These are phyloP conservation scores for Aphelinus atriplicis DNA, from an alignment of 1,140 invertebrate genomes.

Conservation along the genomic window DNA sequence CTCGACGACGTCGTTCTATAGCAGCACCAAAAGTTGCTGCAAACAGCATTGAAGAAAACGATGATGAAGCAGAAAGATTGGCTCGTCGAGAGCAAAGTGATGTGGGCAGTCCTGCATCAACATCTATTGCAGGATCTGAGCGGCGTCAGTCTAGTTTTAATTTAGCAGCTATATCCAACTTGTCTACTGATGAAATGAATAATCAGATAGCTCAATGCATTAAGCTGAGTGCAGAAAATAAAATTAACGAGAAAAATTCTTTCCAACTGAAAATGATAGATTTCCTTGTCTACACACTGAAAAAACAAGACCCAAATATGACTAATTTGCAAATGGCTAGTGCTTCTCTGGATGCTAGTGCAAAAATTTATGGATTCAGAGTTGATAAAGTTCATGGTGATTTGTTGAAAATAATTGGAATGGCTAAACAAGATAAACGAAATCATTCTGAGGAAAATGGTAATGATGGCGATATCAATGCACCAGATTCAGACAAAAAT, in stretches of 20 bases:
- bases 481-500: constrained; percentile 42
- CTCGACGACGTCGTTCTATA: constrained; percentile 49
- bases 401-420: constrained; percentile 79
- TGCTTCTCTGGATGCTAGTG: constrained; percentile 82
- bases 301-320: constrained; percentile 73
- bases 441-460: constrained; percentile 59
- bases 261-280: constrained; percentile 86
- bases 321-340: constrained; percentile 81
- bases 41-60: constrained; percentile 51
- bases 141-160: constrained; percentile 51
- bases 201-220: constrained; percentile 72
- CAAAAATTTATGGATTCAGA: constrained; percentile 83
- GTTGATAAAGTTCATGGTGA: constrained; percentile 83
- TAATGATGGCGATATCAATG: constrained; percentile 44
- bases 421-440: constrained; percentile 67
- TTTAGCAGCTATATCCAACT: constrained; percentile 46
- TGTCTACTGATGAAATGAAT: constrained; percentile 58
- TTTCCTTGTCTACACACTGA: constrained; percentile 78
- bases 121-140: constrained; percentile 19
- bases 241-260: constrained; percentile 87
- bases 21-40: constrained; percentile 11
- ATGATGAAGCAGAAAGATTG: constrained; percentile 58
- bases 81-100: constrained; percentile 45
- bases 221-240: constrained; percentile 73
- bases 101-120: background rate